Evolutionary conservation across 2,888 invertebrate species (phyloP), one percentile per base, ranked within the genome.

Genomic region (Diachrysia chrysitis): DNA sequence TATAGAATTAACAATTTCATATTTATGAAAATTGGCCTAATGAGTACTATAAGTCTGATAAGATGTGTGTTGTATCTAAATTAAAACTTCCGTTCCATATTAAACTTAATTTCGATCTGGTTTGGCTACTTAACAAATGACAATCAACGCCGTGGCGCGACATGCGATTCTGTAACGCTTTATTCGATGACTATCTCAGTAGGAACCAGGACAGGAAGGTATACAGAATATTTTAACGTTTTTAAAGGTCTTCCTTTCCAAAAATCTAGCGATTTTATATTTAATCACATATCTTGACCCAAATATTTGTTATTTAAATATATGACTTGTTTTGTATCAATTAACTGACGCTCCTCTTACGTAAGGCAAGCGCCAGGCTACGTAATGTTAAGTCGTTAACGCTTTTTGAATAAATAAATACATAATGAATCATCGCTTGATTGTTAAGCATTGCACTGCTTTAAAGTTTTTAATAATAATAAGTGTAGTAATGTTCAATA

Each of bases 401-500:
- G 70, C 73, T 83, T 79, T 76, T 75, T 72, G 51, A 78, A 70
- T 69, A 75, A 73, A 70, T 71, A 64, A 17, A 46, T 46, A 76
- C 81, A 79, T 78, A 76, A 76, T 78, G 84, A 82, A 83, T 86
- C 78, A 85, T 86, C 80, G 88, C 89, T 89, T 89, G 82, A 88
- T 87, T 89, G 88, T 89, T 89, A 87, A 88, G 90, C 90, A 87
- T 87, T 88, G 88, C 89, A 90, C 89, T 88, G 91, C 91, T 90
- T 88, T 82, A 80, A 76, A 87, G 85, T 87, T 86, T 87, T 86
- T 87, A 85, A 87, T 87, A 87, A 84, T 83, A 85, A 85, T 89
- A 89, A 88, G 88, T 84, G 82, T 87, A 88, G 88, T 89, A 83
- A 85, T 72, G 85, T 89, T 84, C 76, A 78, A 88, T 87, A 88